A percentile compares a stretch with the other conserved stretches of the same genome.
Evolutionary conservation across 2,113 vertebrate species (phyloP).

Genomic region (Amazona guildingii): DNA sequence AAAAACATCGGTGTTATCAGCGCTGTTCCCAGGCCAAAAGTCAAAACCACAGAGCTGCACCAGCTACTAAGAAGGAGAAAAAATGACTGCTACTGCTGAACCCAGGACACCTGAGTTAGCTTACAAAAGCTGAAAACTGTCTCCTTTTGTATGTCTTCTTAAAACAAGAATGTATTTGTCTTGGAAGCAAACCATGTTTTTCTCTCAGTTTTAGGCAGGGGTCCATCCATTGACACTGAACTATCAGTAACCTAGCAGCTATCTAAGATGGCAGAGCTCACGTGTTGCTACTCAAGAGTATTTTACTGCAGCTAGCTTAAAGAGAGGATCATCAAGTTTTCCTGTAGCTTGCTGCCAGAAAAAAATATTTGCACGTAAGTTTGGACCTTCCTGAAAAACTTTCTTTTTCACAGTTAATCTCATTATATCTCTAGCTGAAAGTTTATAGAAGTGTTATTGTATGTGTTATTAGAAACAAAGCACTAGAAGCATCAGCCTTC

Average conservation of each 20-base stretch:
- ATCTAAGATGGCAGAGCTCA: neutral
- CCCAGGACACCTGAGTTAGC: neutral
- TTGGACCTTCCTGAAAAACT: neutral
- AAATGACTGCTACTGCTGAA: too few relatives aligned
- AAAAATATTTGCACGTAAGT: neutral
- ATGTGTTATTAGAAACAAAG: neutral
- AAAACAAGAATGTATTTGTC: neutral
- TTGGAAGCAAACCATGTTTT: neutral
- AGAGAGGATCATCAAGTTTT: neutral
- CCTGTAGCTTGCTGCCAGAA: fast-evolving
- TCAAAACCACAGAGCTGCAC: too few relatives aligned
- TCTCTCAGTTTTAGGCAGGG: neutral
- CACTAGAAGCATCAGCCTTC: neutral
- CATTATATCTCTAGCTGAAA: neutral
- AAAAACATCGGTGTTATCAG: too few relatives aligned
- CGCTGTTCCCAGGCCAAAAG: too few relatives aligned
- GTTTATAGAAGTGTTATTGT: neutral
- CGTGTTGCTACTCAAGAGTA: neutral
- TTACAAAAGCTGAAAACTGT: neutral
- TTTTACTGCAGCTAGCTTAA: neutral
- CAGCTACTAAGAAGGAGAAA: too few relatives aligned
- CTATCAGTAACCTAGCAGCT: neutral
- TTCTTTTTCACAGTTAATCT: neutral
- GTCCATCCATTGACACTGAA: neutral
- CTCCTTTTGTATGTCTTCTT: neutral